Base-by-base conservation (phyloP, 2,797 vertebrate species). In the Microtus californicus region DNA sequence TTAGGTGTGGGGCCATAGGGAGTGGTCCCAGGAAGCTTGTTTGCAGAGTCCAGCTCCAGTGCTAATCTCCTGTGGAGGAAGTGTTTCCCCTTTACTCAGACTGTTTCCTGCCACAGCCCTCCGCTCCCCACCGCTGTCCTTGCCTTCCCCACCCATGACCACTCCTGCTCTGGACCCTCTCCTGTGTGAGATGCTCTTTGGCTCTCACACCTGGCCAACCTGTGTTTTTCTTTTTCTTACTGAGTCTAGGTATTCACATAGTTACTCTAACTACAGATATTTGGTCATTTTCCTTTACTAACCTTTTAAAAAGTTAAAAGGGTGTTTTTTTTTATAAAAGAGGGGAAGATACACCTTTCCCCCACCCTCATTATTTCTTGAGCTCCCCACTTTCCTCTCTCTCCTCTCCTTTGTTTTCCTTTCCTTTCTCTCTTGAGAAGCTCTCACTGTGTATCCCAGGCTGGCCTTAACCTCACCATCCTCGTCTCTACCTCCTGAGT, bases 311-410 rank as follows among this genome's bases (percentile, higher is more conserved):
- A 79, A 54, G 77, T 54, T 23, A 48, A n/a, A 80, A n/a, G 23
- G 69, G 23, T 89, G 59, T 91, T 89, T 94, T 91, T 89, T 94
- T 91, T 21, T 25, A n/a, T 6, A 89, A 85, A 86, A 43, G 77
- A 77, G 43, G 48, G 76, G 87, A 80, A 83, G 25, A 5, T 67
- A 48, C 7, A 19, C 45, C 45, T 29, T 78, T 51, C 14, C 71
- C 48, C n/a, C 17, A 65, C 54, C 31, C 86, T 34, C 17, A 45
- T 43, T 87, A n/a, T 82, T 95, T 82, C 31, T 76, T 86, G 48
- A 96, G 4, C 25, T 23, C 67, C 25, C 83, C n/a, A 88, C 82
- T 83, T 19, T 80, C n/a, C 23, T 15, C 40, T 25, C 6, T 43
- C 25, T 19, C 40, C 13, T 40, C 37, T 37, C 48, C 21, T 63